Evolutionary conservation across 30 jellyfish, hydroid and myxozoan genomes (phyloP), one percentile per base, ranked within the genome.

Genomic region (Hydractinia symbiolongicarpus): DNA sequence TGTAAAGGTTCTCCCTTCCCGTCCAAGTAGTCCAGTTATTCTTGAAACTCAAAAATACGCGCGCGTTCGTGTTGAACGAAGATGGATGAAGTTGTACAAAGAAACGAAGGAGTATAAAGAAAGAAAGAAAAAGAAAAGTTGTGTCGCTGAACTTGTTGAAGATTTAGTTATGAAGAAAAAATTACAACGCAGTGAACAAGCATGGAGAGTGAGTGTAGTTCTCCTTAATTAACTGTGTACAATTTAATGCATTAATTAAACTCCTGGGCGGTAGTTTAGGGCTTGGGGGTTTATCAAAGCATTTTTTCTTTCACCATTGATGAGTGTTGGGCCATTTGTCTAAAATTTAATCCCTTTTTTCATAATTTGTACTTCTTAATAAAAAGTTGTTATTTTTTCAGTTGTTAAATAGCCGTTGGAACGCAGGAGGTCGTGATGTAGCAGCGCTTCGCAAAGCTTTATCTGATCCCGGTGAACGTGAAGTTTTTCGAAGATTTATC

Each of bases 151-250:
- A 54, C 76, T 89, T 87, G 96, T 89, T 6, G 96, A 89, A 72
- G 96, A 89, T 64, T 64, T 89, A 77, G 79, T 89, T 5, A 89
- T 89, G 96, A 83, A 84, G 83, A 77, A 88, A 77, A 83, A 90
- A 57, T 54, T 89, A 86, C 95, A 89, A 81, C 73, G 95, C 64
- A 89, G 95, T 62, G 96, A 89, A 76, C 88, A 87, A 17, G 96
- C 96, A 7, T 89, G 96, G 95, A 89, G 86, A 91, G 96, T 89
- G 61, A 62, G 81, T 14, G 16, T 44, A 3, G 1, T 1, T 0
- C 82, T 30, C 44, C 44, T 30, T 30, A 30, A 0, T 0, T 30
- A 30, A 30, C 44, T 30, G 44, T 30, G 44, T n/a, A 30, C 44
- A 30, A 30, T 30, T 2, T 30, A 30, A 30, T 30, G 44, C 44